These are phyloP conservation scores for Acrobasis consociella DNA, from an alignment of 2,888 invertebrate species.

Conservation along the genomic window DNA sequence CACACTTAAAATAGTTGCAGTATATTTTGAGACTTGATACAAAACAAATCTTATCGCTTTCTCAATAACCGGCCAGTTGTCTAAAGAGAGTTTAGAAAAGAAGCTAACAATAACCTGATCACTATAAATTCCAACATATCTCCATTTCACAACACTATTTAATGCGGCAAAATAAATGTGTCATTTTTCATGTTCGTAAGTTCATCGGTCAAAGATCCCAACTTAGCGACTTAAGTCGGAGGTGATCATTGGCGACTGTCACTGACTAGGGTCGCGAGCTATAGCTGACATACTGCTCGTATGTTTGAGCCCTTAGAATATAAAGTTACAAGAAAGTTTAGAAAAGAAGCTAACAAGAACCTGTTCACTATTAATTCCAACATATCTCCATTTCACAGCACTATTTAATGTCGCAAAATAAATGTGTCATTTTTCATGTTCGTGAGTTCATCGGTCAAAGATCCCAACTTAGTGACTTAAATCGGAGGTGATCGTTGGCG, in stretches of 20 bases:
- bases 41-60: no score
- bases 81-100: no score
- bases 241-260: no score
- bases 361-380: neutral
- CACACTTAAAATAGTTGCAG: no score
- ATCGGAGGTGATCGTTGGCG: no score
- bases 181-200: conserved; percentile 21
- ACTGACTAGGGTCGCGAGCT: no score
- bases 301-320: no score
- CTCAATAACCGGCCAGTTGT: no score
- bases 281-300: no score
- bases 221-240: conserved; percentile 11
- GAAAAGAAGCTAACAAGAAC: no score
- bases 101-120: neutral
- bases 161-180: conserved; percentile 22
- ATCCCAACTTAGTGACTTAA: conserved; percentile 11
- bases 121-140: neutral
- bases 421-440: conserved; percentile 23
- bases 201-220: conserved; percentile 14
- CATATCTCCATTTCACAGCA: conserved; percentile 7
- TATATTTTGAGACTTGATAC: no score
- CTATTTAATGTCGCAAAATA: conserved; percentile 22
- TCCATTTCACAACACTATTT: conserved; percentile 16
- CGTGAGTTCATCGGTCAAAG: conserved; percentile 15
- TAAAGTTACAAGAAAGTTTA: no score